Evolutionary conservation across 2,888 invertebrate genomes (phyloP).

Genomic region (Lasioglossum villosulum): DNA sequence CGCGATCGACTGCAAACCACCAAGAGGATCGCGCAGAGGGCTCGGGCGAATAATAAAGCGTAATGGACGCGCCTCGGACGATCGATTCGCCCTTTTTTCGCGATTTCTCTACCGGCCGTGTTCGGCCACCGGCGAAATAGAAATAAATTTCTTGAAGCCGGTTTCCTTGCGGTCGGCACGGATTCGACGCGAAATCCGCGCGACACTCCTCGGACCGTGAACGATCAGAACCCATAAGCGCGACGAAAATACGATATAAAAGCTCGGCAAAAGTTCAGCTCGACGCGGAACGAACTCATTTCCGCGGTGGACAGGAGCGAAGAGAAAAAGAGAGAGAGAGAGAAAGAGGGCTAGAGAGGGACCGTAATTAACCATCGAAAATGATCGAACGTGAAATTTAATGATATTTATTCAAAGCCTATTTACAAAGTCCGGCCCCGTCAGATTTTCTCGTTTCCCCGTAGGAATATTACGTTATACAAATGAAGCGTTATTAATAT

Average conservation of each 20-base stretch:
- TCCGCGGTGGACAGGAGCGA: background rate
- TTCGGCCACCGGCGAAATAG: constrained; percentile 48
- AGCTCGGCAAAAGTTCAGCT: background rate
- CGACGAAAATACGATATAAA: background rate
- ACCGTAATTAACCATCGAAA: constrained; percentile 50
- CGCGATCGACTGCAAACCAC: constrained; percentile 77
- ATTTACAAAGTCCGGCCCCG: constrained; percentile 49
- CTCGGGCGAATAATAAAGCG: constrained; percentile 69
- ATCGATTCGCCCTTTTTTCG: constrained; percentile 70
- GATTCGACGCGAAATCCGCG: constrained; percentile 16
- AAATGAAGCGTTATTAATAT: constrained; percentile 62
- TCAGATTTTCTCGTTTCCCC: constrained; percentile 48
- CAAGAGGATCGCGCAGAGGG: constrained; percentile 69
- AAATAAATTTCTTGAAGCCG: constrained; percentile 64
- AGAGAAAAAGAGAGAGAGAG: background rate
- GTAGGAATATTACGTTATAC: constrained; percentile 61
- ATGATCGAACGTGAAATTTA: constrained; percentile 51
- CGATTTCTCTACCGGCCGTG: constrained; percentile 59
- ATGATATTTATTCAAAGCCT: constrained; percentile 63
- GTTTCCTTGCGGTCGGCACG: background rate
- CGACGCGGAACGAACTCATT: background rate
- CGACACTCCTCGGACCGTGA: background rate
- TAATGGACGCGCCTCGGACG: constrained; percentile 70
- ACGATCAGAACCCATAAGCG: background rate
- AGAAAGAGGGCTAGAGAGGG: background rate